These are phyloP conservation scores for Aplysina aerophoba DNA, from an alignment of 37 sponge, comb jelly and placozoan species.

Conservation along the genomic window DNA sequence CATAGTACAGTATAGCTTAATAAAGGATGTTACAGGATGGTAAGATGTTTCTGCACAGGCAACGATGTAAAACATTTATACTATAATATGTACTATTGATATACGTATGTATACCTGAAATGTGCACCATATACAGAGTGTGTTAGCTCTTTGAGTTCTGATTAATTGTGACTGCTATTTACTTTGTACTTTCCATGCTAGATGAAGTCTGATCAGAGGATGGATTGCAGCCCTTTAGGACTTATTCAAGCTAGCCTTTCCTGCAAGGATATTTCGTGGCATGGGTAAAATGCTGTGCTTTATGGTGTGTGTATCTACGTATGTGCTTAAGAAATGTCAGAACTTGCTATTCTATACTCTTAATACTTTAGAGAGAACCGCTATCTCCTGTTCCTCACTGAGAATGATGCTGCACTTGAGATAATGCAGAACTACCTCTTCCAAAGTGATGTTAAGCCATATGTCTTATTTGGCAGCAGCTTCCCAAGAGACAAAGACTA, in stretches of 20 bases:
- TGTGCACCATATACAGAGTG: background rate
- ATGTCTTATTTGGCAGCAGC: conserved; percentile 90
- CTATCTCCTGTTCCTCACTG: conserved; percentile 88
- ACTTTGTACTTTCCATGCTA: background rate
- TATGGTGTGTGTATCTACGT: background rate
- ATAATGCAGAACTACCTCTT: conserved; percentile 66
- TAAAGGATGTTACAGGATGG: too few relatives aligned
- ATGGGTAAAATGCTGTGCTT: conserved; percentile 73
- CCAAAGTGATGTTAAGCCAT: conserved; percentile 42
- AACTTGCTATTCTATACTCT: conserved; percentile 1
- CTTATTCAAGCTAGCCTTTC: conserved; percentile 77
- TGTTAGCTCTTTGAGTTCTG: background rate
- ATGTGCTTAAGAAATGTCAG: background rate
- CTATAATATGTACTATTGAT: too few relatives aligned
- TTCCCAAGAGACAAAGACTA: conserved; percentile 94
- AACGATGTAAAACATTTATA: too few relatives aligned
- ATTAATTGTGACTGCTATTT: background rate
- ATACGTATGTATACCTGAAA: too few relatives aligned
- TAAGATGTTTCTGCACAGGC: too few relatives aligned
- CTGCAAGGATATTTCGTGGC: conserved; percentile 62
- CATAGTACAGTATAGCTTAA: too few relatives aligned
- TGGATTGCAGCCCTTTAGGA: conserved; percentile 67
- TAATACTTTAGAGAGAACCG: conserved; percentile 76
- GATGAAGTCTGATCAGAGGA: background rate
- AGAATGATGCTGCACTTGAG: conserved; percentile 90